These are phyloP conservation scores for Dryococelus australis DNA, from an alignment of 2,888 invertebrate species.

Conservation along the genomic window DNA sequence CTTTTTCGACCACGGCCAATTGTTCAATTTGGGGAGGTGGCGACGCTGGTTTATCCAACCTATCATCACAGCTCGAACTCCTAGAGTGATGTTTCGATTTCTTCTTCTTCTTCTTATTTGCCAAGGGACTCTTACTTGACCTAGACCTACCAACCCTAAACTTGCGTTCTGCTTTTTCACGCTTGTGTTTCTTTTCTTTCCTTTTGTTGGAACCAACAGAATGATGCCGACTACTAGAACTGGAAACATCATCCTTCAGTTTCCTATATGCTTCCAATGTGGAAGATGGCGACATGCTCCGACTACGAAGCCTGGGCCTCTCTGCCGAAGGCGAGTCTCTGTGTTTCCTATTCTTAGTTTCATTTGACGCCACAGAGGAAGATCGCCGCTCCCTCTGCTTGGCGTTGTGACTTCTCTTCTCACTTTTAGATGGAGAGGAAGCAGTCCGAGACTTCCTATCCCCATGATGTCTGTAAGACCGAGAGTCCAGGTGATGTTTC, in stretches of 20 bases:
- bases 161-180: slow-evolving; percentile 78
- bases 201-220: slow-evolving; percentile 47
- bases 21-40: slow-evolving; percentile 49
- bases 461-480: slow-evolving; percentile 31
- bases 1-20: slow-evolving; percentile 12
- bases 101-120: slow-evolving; percentile 69
- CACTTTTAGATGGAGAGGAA: slow-evolving; percentile 33
- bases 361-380: slow-evolving; percentile 54
- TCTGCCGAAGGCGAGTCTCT: slow-evolving; percentile 54
- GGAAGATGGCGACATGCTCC: slow-evolving; percentile 40
- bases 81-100: slow-evolving; percentile 61
- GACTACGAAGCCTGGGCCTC: slow-evolving; percentile 31
- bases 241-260: slow-evolving; percentile 42
- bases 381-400: slow-evolving; percentile 49
- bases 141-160: slow-evolving; percentile 62
- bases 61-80: slow-evolving; percentile 56
- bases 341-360: slow-evolving; percentile 56
- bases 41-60: not conserved
- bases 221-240: slow-evolving; percentile 36
- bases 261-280: slow-evolving; percentile 40
- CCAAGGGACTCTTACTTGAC: slow-evolving; percentile 53
- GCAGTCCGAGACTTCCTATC: slow-evolving; percentile 36
- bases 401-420: slow-evolving; percentile 28
- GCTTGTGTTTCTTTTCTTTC: slow-evolving; percentile 61
- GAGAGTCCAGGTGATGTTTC: slow-evolving; percentile 24